Evolutionary conservation across 2,113 vertebrate species (phyloP).

Genomic region (Mungos mungo): DNA sequence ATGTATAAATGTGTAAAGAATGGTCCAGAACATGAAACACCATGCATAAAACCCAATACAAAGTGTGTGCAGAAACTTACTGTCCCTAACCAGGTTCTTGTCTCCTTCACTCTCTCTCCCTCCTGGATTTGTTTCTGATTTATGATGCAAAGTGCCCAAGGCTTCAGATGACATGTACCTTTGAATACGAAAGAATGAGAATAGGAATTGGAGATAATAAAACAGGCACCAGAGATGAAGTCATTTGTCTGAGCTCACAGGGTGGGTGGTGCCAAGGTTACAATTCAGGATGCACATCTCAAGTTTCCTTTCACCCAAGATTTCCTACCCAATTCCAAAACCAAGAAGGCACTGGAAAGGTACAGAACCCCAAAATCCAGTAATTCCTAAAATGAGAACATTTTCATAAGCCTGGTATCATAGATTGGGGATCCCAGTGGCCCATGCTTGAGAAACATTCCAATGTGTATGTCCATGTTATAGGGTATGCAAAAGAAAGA

Average conservation of each 20-base stretch:
- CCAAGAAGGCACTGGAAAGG: background rate
- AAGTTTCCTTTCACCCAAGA: conserved; percentile 24
- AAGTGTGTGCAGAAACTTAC: background rate
- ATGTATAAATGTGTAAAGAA: conserved; percentile 39
- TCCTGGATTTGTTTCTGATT: conserved; percentile 27
- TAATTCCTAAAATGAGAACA: background rate
- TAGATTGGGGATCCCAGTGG: background rate
- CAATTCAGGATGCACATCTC: background rate
- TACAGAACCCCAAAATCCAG: background rate
- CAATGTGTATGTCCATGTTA: background rate
- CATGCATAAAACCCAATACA: background rate
- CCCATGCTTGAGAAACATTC: background rate
- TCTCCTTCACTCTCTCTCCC: background rate
- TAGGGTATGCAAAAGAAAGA: background rate
- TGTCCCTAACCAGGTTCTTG: background rate
- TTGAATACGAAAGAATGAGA: conserved; percentile 20
- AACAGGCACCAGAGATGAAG: conserved; percentile 19
- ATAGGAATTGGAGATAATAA: conserved; percentile 45
- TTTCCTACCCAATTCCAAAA: background rate
- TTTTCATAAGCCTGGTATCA: background rate
- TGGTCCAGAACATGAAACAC: background rate
- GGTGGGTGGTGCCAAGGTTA: background rate
- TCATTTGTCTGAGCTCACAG: conserved; percentile 40
- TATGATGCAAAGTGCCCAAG: background rate
- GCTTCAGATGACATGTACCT: conserved; percentile 36